Conservation (phyloP, 1,140 invertebrate species). For the Tribolium castaneum region DNA sequence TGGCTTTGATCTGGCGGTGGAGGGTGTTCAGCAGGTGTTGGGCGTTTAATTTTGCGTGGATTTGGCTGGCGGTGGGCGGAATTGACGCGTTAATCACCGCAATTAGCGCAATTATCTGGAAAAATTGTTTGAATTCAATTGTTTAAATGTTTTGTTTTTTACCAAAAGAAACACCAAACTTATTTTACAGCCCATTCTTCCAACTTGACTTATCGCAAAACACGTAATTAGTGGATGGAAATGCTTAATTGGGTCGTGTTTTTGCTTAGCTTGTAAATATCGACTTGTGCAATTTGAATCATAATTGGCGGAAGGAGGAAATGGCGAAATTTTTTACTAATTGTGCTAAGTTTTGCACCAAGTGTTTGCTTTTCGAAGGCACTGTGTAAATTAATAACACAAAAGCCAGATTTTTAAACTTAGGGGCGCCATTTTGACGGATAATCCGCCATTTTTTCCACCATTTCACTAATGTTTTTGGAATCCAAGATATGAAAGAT, state of each 20-base stretch:
- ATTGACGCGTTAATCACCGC: not conserved
- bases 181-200: not conserved
- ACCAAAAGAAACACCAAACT: not conserved
- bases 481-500: too few relatives aligned
- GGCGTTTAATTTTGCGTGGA: not conserved
- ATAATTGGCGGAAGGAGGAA: not conserved
- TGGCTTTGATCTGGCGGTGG: constrained; percentile 53
- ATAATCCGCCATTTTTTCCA: too few relatives aligned
- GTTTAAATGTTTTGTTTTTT: not conserved
- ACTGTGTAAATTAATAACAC: too few relatives aligned
- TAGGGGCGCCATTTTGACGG: not conserved
- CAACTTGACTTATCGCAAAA: too few relatives aligned
- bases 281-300: not conserved
- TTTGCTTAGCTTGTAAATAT: not conserved
- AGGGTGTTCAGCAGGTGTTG: constrained; percentile 44
- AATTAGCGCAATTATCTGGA: not conserved
- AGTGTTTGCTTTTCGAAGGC: not conserved
- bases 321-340: not conserved
- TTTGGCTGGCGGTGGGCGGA: not conserved
- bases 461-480: too few relatives aligned
- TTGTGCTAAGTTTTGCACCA: not conserved
- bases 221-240: not conserved
- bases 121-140: not conserved
- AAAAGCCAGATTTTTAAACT: too few relatives aligned
- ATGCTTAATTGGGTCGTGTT: not conserved